These are phyloP conservation scores for Chlorodrepanis virens DNA, from an alignment of 2,113 vertebrate species.

Conservation along the genomic window DNA sequence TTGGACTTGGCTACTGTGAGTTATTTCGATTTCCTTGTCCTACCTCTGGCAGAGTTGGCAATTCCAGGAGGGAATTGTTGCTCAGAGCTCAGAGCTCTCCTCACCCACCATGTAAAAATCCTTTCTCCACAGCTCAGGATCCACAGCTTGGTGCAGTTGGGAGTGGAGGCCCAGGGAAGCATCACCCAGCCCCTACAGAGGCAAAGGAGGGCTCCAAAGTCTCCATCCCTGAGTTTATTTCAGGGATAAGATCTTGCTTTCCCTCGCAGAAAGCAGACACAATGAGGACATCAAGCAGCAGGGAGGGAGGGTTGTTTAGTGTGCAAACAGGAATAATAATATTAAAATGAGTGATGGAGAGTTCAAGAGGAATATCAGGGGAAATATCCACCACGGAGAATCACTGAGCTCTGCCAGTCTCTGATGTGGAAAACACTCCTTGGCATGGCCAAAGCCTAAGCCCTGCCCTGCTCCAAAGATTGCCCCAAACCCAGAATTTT, in stretches of 20 bases:
- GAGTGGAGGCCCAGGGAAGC: background rate
- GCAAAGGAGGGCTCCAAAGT: background rate
- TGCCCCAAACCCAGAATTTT: background rate
- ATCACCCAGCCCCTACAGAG: background rate
- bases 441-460: rapidly evolving
- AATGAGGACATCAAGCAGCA: slow-evolving; percentile 42
- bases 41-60: background rate
- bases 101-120: rapidly evolving
- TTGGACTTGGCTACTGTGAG: background rate
- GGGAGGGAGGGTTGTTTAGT: background rate
- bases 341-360: background rate
- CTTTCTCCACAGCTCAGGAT: background rate
- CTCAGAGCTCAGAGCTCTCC: background rate
- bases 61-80: background rate
- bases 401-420: background rate
- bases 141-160: background rate
- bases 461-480: background rate
- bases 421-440: background rate
- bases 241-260: background rate
- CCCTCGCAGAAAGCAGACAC: background rate
- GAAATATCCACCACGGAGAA: background rate
- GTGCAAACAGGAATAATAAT: background rate
- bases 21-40: background rate
- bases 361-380: background rate
- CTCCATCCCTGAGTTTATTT: background rate